Base-by-base conservation (phyloP, 2,888 invertebrate species). In the Penaeus monodon region DNA sequence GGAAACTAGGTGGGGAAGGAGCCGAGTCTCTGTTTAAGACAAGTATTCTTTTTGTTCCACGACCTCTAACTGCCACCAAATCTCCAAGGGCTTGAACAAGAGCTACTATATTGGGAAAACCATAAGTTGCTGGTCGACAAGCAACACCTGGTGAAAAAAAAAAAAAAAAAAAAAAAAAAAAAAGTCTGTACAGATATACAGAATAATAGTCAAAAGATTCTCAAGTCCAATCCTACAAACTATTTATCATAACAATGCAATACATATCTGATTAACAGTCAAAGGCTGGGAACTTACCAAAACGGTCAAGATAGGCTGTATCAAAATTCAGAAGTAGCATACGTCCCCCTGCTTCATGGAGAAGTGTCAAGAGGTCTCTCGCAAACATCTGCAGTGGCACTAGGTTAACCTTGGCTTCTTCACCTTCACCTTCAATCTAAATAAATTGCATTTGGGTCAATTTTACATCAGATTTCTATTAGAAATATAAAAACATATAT, bases 41-140 rank as follows among this genome's bases (percentile, higher is more conserved):
- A 77, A 94, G 92, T 64, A 92, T 91, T 24, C 93, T 91, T 84
- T 93, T 93, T 88, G 91, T 90, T 27, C 92, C 92, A 76, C 92
- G 93, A 91, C 93, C 93, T 22, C 92, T 91, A 22, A 93, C 90
- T n/a, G 92, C 91, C 8, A 94, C 93, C 3, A 94, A 93, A 89
- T 94, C 94, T 17, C 94, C 93, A 27, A 94, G 92, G 14, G 94
- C 93, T 90, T 93, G 93, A 14, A 95, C 92, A 77, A 95, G 91
- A 6, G 94, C 92, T n/a, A 92, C 91, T 2, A 94, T 88, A 20
- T 93, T 93, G 7, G 94, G 92, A 90, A 92, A 94, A 1, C 94
- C 94, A 91, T 93, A 94, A 38, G 93, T 92, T 0, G 93, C 93
- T 17, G 94, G 93, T 86, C 93, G 93, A 65, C 94, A 93, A 57